phyloP scores from a whole-genome alignment of 92 coral and sea anemone genomes.

The Anthopleura xanthogrammica region DNA sequence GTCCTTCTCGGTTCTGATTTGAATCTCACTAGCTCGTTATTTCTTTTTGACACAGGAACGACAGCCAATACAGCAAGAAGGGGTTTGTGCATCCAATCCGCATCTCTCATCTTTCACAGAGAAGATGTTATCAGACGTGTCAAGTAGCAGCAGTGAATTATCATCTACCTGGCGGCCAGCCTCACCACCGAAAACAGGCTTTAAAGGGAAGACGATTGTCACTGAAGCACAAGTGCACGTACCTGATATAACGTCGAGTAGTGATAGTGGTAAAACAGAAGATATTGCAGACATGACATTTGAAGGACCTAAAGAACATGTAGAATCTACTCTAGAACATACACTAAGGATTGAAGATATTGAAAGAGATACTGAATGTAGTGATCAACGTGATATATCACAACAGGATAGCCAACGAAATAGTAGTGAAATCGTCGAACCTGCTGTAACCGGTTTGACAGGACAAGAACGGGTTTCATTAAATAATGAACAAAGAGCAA shows the following conservation, averaged over 20 bases:
- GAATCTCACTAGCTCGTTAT: not conserved
- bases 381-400: not conserved
- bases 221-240: constrained; percentile 1
- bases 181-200: not conserved
- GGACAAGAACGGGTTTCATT: not conserved
- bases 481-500: not conserved
- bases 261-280: not conserved
- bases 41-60: not conserved
- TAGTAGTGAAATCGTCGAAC: not conserved
- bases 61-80: not conserved
- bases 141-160: not conserved
- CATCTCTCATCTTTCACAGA: not conserved
- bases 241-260: not conserved
- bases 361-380: not conserved
- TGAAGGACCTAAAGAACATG: not conserved
- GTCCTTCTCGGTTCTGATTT: not conserved
- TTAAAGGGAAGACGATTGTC: constrained; percentile 14
- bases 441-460: constrained; percentile 2
- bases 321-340: not conserved
- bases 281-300: not conserved
- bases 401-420: not conserved
- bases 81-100: constrained; percentile 6
- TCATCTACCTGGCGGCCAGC: not conserved
- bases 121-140: not conserved
- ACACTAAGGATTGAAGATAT: not conserved